phyloP scores from a whole-genome alignment of 2,888 invertebrate species.

The Leptogaster cylindrica region DNA sequence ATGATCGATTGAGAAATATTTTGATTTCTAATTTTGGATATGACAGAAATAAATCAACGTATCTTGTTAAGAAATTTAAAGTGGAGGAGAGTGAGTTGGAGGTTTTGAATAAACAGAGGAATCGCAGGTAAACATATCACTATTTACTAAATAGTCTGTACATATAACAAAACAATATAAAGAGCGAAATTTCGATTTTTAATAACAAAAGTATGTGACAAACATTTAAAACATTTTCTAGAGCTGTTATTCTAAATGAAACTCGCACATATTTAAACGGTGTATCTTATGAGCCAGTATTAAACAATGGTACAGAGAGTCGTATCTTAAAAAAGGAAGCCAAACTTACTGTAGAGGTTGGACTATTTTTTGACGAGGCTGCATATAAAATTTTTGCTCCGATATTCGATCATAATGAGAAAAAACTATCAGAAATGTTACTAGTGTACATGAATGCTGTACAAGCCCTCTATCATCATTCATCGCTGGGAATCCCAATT shows the following conservation, averaged over 20 bases:
- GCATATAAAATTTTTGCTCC: slow-evolving; percentile 75
- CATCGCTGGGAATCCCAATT: slow-evolving; percentile 70
- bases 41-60: not conserved
- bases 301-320: no score
- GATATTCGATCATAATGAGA: slow-evolving; percentile 70
- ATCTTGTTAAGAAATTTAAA: slow-evolving; percentile 40
- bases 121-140: not conserved
- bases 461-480: slow-evolving; percentile 80
- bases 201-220: not conserved
- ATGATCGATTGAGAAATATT: slow-evolving; percentile 59
- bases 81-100: slow-evolving; percentile 1
- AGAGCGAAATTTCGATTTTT: not conserved
- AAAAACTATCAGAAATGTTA: slow-evolving; percentile 74
- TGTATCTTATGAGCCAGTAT: no score
- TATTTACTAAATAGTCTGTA: not conserved
- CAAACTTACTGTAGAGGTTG: slow-evolving; percentile 72
- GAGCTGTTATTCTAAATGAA: not conserved
- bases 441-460: slow-evolving; percentile 80
- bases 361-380: slow-evolving; percentile 76
- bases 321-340: slow-evolving; percentile 3
- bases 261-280: no score
- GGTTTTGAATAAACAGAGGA: not conserved
- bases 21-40: slow-evolving; percentile 51
- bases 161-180: not conserved
- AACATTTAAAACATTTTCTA: not conserved